Evolutionary conservation across 1,140 invertebrate genomes (phyloP).

Genomic region (Dreissena polymorpha): DNA sequence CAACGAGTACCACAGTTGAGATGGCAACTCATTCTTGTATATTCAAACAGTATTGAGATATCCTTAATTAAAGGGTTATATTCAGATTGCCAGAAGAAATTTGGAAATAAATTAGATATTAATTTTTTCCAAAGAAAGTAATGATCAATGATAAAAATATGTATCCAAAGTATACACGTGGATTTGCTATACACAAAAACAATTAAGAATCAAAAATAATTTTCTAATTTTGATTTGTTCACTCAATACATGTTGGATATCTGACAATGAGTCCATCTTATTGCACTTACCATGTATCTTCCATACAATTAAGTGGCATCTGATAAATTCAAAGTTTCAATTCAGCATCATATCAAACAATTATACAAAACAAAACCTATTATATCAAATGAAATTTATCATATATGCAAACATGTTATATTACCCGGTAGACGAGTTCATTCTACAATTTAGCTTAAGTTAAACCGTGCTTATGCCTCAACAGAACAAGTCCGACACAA

Average conservation of each 20-base stretch:
- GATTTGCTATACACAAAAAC: neutral
- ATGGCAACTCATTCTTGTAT: conserved; percentile 27
- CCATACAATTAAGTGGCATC: no score
- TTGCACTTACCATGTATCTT: conserved; percentile 15
- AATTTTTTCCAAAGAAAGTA: conserved; percentile 18
- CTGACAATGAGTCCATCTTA: conserved; percentile 36
- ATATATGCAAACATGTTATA: no score
- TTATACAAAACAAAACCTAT: no score
- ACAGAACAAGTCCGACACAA: no score
- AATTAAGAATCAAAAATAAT: neutral
- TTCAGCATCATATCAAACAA: no score
- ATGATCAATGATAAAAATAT: neutral
- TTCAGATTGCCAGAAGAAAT: no score
- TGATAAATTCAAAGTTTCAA: no score
- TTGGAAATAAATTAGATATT: neutral
- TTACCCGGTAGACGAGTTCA: no score
- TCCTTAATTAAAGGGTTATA: conserved; percentile 1
- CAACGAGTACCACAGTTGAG: conserved; percentile 38
- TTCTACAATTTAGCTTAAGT: no score
- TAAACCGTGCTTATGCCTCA: no score
- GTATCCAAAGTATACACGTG: no score
- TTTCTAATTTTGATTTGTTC: conserved; percentile 10
- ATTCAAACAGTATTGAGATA: conserved; percentile 27
- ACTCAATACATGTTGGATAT: neutral
- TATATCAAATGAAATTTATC: no score